Evolutionary conservation across 2,113 vertebrate species (phyloP).

Genomic region (Paramormyrops kingsleyae): DNA sequence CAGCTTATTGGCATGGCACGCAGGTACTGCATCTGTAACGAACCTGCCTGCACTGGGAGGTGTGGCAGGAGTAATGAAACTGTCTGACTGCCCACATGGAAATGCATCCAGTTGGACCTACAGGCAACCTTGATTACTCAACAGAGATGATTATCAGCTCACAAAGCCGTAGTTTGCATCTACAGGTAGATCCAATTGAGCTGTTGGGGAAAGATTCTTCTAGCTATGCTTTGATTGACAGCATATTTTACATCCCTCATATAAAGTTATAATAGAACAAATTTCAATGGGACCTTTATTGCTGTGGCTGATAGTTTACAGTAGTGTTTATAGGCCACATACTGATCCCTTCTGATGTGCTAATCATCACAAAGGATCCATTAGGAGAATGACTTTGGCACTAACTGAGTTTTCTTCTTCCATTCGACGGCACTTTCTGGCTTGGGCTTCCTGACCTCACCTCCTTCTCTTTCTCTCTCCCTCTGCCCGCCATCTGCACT

Average conservation of each 20-base stretch:
- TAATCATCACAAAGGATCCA: background rate
- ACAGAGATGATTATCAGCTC: background rate
- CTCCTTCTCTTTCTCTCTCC: conserved; percentile 23
- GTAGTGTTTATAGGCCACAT: background rate
- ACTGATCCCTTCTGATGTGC: background rate
- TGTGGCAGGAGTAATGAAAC: background rate
- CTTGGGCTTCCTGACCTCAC: conserved; percentile 32
- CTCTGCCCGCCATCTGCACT: conserved; percentile 23
- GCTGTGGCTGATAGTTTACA: background rate
- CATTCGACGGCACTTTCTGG: conserved; percentile 28
- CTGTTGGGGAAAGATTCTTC: background rate
- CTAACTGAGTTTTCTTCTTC: background rate
- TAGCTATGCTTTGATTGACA: background rate
- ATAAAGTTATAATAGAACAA: background rate
- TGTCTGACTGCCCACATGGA: background rate
- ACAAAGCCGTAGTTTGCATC: background rate
- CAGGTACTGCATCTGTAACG: conserved; percentile 64
- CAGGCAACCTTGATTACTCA: background rate
- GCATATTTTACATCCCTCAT: background rate
- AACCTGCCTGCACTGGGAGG: background rate
- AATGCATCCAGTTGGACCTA: background rate
- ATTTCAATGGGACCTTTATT: background rate
- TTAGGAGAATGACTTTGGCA: background rate
- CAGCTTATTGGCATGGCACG: conserved; percentile 89
- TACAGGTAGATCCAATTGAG: background rate